These are phyloP conservation scores for Chrysopa pallens DNA, from an alignment of 1,140 invertebrate genomes.

Conservation along the genomic window DNA sequence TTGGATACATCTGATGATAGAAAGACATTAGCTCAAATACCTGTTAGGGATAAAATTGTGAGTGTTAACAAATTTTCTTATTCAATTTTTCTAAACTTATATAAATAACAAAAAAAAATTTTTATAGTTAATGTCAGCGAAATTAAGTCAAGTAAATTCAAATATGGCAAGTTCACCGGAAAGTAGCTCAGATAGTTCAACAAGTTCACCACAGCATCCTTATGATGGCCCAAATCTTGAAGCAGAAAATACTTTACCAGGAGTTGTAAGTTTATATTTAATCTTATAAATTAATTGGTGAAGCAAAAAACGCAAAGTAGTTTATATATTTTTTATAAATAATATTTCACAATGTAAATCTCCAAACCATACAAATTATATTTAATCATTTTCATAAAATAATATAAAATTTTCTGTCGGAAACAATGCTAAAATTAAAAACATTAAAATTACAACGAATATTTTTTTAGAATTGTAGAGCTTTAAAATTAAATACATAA, in stretches of 20 bases:
- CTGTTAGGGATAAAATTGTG: conserved; percentile 81
- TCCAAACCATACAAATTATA: too few relatives aligned
- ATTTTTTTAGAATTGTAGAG: too few relatives aligned
- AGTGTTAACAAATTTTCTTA: conserved; percentile 10
- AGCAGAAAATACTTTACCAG: conserved; percentile 76
- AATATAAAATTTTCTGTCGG: too few relatives aligned
- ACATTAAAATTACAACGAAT: too few relatives aligned
- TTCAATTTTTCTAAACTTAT: not conserved
- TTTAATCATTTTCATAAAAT: too few relatives aligned
- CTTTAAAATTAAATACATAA: too few relatives aligned
- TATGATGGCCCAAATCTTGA: conserved; percentile 59
- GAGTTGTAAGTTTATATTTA: conserved; percentile 56
- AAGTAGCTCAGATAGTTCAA: conserved; percentile 40
- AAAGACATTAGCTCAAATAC: conserved; percentile 73
- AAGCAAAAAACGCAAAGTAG: too few relatives aligned
- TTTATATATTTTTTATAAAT: not conserved
- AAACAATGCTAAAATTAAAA: too few relatives aligned
- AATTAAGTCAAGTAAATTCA: conserved; percentile 59
- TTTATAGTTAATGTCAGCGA: conserved; percentile 61
- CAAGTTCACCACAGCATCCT: conserved; percentile 69
- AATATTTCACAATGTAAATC: too few relatives aligned
- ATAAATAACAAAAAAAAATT: not conserved
- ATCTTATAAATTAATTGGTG: conserved; percentile 1
- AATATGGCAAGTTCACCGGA: conserved; percentile 72
- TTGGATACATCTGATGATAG: conserved; percentile 76